phyloP scores from a whole-genome alignment of 2,797 vertebrate species.

The Parauchenoglanis ngamensis region DNA sequence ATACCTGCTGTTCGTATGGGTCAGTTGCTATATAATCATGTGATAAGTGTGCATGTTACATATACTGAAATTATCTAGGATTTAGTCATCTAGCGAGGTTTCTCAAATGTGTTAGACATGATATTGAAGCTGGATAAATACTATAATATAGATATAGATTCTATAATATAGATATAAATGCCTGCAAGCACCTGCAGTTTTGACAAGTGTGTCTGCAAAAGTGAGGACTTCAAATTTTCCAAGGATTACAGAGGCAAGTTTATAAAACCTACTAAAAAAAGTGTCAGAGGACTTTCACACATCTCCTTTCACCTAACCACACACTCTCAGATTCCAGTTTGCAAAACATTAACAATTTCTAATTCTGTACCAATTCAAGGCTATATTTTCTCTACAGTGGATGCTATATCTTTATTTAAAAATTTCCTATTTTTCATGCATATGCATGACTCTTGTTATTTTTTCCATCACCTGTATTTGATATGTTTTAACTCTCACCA shows the following conservation, averaged over 20 bases:
- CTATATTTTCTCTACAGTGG: background rate
- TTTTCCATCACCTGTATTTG: background rate
- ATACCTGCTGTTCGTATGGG: background rate
- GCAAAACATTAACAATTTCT: no score
- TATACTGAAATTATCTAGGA: background rate
- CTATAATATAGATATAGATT: background rate
- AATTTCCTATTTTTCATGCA: background rate
- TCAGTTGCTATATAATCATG: background rate
- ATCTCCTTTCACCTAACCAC: background rate
- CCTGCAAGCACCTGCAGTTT: background rate
- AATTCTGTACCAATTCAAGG: background rate
- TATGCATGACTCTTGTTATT: background rate
- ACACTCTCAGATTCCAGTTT: background rate
- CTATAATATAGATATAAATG: background rate
- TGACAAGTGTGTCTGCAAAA: background rate
- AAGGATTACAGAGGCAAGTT: background rate
- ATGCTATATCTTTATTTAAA: background rate
- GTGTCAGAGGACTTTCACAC: background rate
- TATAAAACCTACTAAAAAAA: background rate
- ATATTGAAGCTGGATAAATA: background rate
- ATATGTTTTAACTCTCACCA: background rate
- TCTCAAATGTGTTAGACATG: no score
- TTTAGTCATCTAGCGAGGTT: background rate
- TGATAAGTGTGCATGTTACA: background rate
- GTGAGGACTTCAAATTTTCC: background rate